Percentiles rank a stretch among this genome's conserved stretches.
Evolutionary conservation across 2,113 vertebrate species (phyloP).

Genomic region (Channa argus): DNA sequence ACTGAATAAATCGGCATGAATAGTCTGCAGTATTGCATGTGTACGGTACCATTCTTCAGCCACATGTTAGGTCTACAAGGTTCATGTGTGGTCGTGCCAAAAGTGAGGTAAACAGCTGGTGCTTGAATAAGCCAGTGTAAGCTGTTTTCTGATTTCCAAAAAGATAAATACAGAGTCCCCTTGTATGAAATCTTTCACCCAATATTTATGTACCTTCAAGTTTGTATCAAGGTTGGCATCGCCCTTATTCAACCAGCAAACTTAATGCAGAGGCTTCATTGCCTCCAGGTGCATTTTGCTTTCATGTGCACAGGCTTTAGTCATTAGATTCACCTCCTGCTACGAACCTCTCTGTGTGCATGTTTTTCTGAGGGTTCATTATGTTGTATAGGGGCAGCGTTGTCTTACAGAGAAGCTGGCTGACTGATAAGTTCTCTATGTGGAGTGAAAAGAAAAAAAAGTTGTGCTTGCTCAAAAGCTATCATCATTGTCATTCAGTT

Average conservation of each 20-base stretch:
- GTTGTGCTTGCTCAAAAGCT: background rate
- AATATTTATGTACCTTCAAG: background rate
- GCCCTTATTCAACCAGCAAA: slow-evolving; percentile 44
- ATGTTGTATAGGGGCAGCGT: slow-evolving; percentile 26
- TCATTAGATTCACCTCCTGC: slow-evolving; percentile 25
- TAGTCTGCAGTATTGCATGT: slow-evolving; percentile 55
- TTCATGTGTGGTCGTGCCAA: slow-evolving; percentile 48
- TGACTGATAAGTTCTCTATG: slow-evolving; percentile 27
- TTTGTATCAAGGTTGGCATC: slow-evolving; percentile 34
- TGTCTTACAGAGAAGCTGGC: slow-evolving; percentile 35
- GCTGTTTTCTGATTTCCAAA: slow-evolving; percentile 50
- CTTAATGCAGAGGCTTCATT: slow-evolving; percentile 27
- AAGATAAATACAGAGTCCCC: slow-evolving; percentile 12
- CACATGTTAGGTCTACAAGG: slow-evolving; percentile 5
- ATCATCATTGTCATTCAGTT: background rate
- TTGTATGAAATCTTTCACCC: background rate
- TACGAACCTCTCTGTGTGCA: slow-evolving; percentile 4
- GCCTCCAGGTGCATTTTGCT: slow-evolving; percentile 57
- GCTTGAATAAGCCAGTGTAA: slow-evolving; percentile 58
- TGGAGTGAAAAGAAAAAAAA: background rate
- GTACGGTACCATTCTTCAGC: slow-evolving; percentile 16
- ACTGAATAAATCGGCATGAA: slow-evolving; percentile 58
- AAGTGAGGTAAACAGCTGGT: slow-evolving; percentile 45
- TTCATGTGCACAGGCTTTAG: slow-evolving; percentile 32
- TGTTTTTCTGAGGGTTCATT: slow-evolving; percentile 48